Conservation (phyloP, 1,140 invertebrate genomes). For the Diplogasteroides magnus region DNA sequence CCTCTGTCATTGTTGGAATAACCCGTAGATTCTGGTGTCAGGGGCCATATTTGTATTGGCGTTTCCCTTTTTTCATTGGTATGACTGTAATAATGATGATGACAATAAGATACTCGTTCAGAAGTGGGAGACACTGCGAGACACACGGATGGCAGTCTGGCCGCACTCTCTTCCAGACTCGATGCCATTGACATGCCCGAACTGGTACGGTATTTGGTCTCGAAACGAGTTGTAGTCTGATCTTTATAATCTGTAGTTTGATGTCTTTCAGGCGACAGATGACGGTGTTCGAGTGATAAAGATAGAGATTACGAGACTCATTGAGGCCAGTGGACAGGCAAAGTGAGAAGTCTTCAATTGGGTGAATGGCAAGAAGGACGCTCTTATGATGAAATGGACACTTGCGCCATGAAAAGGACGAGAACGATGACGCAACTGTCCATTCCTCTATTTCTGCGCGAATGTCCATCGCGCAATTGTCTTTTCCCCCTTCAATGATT, state of each 20-base stretch:
- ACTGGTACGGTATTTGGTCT: constrained; percentile 9
- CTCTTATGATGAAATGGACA: no score
- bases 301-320: constrained; percentile 26
- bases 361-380: not conserved
- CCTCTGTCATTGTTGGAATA: no score
- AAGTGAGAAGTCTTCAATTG: not conserved
- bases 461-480: no score
- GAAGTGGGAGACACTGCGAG: constrained; percentile 32
- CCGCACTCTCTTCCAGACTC: constrained; percentile 31
- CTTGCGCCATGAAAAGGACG: no score
- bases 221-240: not conserved
- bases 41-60: no score
- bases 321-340: constrained; percentile 3
- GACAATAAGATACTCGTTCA: constrained; percentile 12
- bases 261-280: constrained; percentile 28
- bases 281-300: constrained; percentile 43
- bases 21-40: no score
- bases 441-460: no score
- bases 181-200: constrained; percentile 23
- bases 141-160: constrained; percentile 35
- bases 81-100: not conserved
- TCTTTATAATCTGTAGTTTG: not conserved
- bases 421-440: no score
- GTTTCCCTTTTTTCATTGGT: no score
- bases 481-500: no score